Evolutionary conservation across 2,888 invertebrate genomes (phyloP), one percentile per base, ranked within the genome.

Genomic region (Cepaea hortensis): DNA sequence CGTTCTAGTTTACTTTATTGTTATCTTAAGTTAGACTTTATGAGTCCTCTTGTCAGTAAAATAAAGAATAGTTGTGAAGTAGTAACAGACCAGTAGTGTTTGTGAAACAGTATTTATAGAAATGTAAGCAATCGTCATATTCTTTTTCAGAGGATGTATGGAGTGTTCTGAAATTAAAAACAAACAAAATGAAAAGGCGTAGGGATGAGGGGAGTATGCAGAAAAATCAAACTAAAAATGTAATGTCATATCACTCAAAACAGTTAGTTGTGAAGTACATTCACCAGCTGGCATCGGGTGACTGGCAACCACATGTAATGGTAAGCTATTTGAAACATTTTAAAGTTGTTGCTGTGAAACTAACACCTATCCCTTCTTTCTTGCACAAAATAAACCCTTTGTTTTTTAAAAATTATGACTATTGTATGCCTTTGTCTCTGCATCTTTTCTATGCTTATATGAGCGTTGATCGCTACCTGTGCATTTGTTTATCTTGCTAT

Each of bases 201-300:
- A 86, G 55, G 18, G 35, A 35, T 3, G 50, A 76, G 55, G 90
- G 91, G 11, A 91, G 91, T 46, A 91, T 91, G 35, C 91, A 91
- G 91, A 92, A 90, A 85, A 91, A 90, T 3, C 86, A 91, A 23
- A 87, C 90, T 20, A 91, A 91, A 85, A 91, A 91, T 79, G 90
- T 89, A 55, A 89, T 93, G 20, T 85, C 89, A 0, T 85, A 89
- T 0, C 88, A 89, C n/a, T 84, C 91, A 20, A 92, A 92, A 85
- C 89, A 88, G n/a, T 87, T 91, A 9, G 89, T 91, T 35, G 90
- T 93, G 6, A 77, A 87, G 9, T 90, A 90, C 77, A 90, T 93
- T 23, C 90, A 91, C 79, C 89, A 90, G 48, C 89, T 93, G 62
- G 93, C 92, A 15, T 88, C 88, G n/a, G 93, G 93, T 7, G 91